Base-by-base conservation (phyloP, 2,113 vertebrate species). In the Dermatemys mawii region DNA sequence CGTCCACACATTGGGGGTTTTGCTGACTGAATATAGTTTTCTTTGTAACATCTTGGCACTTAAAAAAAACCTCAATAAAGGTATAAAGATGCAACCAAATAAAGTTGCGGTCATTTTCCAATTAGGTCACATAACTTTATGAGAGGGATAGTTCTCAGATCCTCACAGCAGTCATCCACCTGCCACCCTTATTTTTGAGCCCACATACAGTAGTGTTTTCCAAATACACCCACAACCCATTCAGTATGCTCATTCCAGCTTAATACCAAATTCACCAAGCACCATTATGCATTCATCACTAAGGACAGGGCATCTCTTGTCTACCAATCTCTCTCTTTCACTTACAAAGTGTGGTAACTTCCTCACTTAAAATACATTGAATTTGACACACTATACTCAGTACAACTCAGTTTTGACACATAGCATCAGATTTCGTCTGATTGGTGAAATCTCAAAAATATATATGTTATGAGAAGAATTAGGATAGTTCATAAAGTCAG, bases 371-470 rank as follows among this genome's bases (percentile, higher is more conserved):
- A 94, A 57, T 88, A 29, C 8, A 14, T 83, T 89, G 88, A 29
- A 63, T 92, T 87, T 83, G 88, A 27, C 82, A 78, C 80, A 70
- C 22, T 90, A 27, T 29, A 88, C 85, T 81, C n/a, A 29, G 60
- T 49, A 8, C 1, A 1, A 2, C 38, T 21, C 48, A 84, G 57
- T 4, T 46, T 16, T n/a, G 17, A 70, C 82, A 35, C 60, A 1
- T 2, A 22, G 3, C 13, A 46, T 76, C 94, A 90, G 90, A 90
- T 95, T 95, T 92, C 89, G 86, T 49, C 81, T 57, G 94, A 76
- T 3, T 41, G 55, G 75, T 88, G 67, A 97, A 93, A 92, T 79
- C 75, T 90, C 50, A 94, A 91, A 96, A 91, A 90, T 81, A 90
- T 57, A 48, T 84, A 44, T 90, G 94, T 88, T 85, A 16, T 75